Evolutionary conservation across 2,888 invertebrate species (phyloP).

Genomic region (Ichneumoninae sp.): DNA sequence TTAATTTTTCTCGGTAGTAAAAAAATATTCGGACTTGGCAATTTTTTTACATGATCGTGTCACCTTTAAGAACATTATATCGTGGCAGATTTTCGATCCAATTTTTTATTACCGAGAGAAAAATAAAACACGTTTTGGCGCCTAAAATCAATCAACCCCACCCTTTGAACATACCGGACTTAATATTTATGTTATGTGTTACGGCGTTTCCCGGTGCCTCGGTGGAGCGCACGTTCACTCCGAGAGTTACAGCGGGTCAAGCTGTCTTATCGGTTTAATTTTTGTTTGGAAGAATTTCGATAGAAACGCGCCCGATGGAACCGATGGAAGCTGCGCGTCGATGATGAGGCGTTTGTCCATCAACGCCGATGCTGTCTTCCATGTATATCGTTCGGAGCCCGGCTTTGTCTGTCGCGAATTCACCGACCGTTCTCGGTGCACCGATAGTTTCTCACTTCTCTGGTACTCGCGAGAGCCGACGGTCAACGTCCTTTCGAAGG

Average conservation of each 20-base stretch:
- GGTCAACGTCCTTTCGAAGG: slow-evolving; percentile 82
- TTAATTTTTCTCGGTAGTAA: neutral
- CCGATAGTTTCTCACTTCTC: slow-evolving; percentile 52
- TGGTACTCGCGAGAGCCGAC: slow-evolving; percentile 52
- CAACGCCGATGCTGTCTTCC: neutral
- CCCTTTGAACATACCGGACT: neutral
- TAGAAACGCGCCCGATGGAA: neutral
- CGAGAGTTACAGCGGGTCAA: slow-evolving; percentile 59
- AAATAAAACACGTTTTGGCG: neutral
- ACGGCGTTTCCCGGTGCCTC: slow-evolving; percentile 16
- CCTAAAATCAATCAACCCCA: neutral
- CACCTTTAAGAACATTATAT: neutral
- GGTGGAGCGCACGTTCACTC: slow-evolving; percentile 26
- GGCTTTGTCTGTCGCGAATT: slow-evolving; percentile 37
- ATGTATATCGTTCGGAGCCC: neutral
- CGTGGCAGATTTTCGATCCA: neutral
- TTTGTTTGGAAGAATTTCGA: neutral
- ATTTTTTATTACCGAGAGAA: neutral
- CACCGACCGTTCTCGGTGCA: slow-evolving; percentile 7
- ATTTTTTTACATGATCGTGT: neutral
- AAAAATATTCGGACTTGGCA: neutral
- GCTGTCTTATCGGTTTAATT: slow-evolving; percentile 44
- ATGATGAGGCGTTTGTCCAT: neutral
- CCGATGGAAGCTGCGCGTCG: neutral
- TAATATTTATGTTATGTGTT: slow-evolving; percentile 9